Evolutionary conservation across 2,113 vertebrate genomes (phyloP), one percentile per base, ranked within the genome.

Genomic region (Ia io): DNA sequence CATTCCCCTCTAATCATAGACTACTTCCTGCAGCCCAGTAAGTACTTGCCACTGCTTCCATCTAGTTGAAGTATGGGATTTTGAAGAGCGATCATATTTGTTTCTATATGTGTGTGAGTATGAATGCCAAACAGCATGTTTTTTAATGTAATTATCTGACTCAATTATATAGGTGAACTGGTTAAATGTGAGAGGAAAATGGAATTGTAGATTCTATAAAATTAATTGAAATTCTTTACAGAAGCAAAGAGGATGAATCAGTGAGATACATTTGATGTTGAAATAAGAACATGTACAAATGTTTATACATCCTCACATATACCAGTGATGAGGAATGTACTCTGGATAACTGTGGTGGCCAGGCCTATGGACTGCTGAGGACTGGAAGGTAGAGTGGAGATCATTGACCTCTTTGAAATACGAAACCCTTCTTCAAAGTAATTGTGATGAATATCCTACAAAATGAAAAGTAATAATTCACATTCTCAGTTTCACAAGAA

Each of bases 381-480:
- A 56, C 0, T 49, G 78, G 30, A 59, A 65, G 59, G 32, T 32
- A 42, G 2, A 76, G 17, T 18, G 80, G 87, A 80, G 49, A 96
- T 47, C 77, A n/a, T 0, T 86, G 82, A 90, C 53, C 14, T 25
- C 37, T 47, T 40, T 37, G 42, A 95, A 94, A 96, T 93, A 96
- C 20, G 1, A 67, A 59, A 35, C 40, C 5, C 69, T 91, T 94
- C 78, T 95, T 90, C 65, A 73, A 97, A 97, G 86, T 92, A 94
- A 80, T 82, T 92, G 35, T 93, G n/a, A 96, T 90, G 85, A 73
- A 80, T 96, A 92, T 76, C 42, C 67, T 80, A 93, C 91, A 97
- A 95, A 95, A 37, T 59, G 95, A 94, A 97, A 96, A 95, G 22
- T 32, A 97, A 95, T 73, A 14, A 78, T 92, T 94, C 78, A 63